Percentiles rank a stretch among this genome's conserved stretches.
phyloP scores from a whole-genome alignment of 2,888 invertebrate genomes.

The Julus scanicus region DNA sequence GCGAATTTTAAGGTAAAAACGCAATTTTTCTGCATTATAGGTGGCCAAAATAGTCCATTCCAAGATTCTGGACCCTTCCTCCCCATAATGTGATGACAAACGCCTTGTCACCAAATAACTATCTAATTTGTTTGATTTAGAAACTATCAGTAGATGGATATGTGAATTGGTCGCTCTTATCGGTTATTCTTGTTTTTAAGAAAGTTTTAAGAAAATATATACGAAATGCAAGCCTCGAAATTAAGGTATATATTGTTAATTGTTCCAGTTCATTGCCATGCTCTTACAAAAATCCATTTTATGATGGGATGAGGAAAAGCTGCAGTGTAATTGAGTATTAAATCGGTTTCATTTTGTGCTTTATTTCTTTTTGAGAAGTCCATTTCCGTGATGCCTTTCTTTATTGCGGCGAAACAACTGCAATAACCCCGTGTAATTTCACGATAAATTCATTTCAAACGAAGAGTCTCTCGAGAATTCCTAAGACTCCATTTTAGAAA shows the following conservation, averaged over 20 bases:
- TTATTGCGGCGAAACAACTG: constrained; percentile 27
- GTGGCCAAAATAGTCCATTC: too few relatives aligned
- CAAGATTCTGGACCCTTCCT: too few relatives aligned
- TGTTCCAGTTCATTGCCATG: neutral
- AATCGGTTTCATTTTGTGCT: constrained; percentile 38
- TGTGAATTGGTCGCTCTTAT: too few relatives aligned
- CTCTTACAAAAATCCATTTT: neutral
- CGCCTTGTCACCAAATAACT: too few relatives aligned
- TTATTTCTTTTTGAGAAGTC: neutral
- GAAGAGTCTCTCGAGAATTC: constrained; percentile 21
- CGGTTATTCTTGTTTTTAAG: too few relatives aligned
- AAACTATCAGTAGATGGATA: too few relatives aligned
- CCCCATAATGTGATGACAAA: too few relatives aligned
- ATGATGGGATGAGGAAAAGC: neutral
- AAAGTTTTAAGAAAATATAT: too few relatives aligned
- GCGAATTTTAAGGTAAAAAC: too few relatives aligned
- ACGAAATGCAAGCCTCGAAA: too few relatives aligned
- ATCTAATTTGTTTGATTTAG: too few relatives aligned
- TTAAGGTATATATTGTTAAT: neutral
- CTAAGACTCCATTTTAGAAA: neutral
- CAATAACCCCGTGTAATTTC: constrained; percentile 34
- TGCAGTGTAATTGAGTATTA: constrained; percentile 26
- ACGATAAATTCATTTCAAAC: constrained; percentile 22
- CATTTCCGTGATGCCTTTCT: constrained; percentile 11
- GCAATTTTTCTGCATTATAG: too few relatives aligned